Base-by-base conservation (phyloP, 1,140 invertebrate species). In the Dolichoris vasculosae region DNA sequence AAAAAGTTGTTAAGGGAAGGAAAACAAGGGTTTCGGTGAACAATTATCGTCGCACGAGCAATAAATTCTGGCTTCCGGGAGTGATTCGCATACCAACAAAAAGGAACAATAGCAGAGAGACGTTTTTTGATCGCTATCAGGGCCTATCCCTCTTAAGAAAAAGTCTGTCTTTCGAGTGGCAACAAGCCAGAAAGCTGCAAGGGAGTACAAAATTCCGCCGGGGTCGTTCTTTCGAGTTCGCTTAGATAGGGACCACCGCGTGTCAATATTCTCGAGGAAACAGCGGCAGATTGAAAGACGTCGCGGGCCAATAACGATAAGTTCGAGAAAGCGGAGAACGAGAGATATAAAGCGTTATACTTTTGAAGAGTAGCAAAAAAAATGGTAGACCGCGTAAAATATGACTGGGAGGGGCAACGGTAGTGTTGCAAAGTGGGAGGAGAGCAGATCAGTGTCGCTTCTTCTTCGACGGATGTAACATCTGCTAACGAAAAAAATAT, bases 401-500 rank as follows among this genome's bases (percentile, higher is more conserved):
- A 85, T 64, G 30, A 6, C 40, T 63, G n/a, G 32, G 32, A 23
- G 40, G 69, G 67, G 23, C 35, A 17, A 67, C 32, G 13, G 64
- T 67, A 13, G 64, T 67, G 64, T 30, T 82, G 63, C 43, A 51
- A 73, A 35, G 38, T 1, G 71, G 48, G 46, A 30, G 59, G 55
- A 84, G 43, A 32, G 43, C 35, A 20, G 75, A 48, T 35, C 73
- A 51, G 79, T 51, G 64, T 48, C 63, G 64, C 69, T 73, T 73
- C 69, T 73, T 73, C 38, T 73, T 64, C 23, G 76, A 32, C 59
- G 82, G n/a, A 26, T 77, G 85, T 78, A 86, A 86, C 80, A 86
- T 86, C 85, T 86, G 85, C 40, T 77, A 79, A 71, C 59, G 75
- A 32, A 82, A 78, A 86, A 77, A 78, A 86, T 82, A 78, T 78